Evolutionary conservation across 1,140 invertebrate species (phyloP).

Genomic region (Drosophila hydei): DNA sequence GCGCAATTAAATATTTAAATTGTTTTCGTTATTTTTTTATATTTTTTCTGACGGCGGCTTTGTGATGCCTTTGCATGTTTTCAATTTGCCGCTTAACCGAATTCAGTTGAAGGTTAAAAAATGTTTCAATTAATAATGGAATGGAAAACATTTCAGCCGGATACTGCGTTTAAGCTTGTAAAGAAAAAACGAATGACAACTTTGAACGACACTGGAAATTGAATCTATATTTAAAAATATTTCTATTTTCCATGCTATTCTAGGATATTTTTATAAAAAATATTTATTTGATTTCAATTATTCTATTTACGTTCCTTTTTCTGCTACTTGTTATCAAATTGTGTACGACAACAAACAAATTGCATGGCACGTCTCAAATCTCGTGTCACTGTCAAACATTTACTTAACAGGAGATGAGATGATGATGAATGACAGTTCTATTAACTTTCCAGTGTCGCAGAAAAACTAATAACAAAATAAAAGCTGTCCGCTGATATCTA

Average conservation of each 20-base stretch:
- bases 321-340: slow-evolving; percentile 12
- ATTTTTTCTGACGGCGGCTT: slow-evolving; percentile 17
- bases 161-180: neutral
- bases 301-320: slow-evolving; percentile 8
- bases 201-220: neutral
- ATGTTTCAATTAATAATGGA: slow-evolving; percentile 34
- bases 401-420: neutral
- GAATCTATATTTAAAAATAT: neutral
- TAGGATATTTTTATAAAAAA: neutral
- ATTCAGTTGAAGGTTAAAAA: slow-evolving; percentile 28
- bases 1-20: slow-evolving; percentile 54
- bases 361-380: slow-evolving; percentile 26
- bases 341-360: slow-evolving; percentile 6
- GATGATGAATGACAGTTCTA: slow-evolving; percentile 23
- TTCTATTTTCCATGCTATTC: neutral
- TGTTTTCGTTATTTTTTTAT: slow-evolving; percentile 14
- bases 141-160: slow-evolving; percentile 16
- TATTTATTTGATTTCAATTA: neutral
- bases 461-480: neutral
- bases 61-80: slow-evolving; percentile 37
- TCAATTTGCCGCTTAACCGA: slow-evolving; percentile 24
- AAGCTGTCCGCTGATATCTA: neutral
- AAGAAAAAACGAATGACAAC: neutral
- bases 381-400: slow-evolving; percentile 13
- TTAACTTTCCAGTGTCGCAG: neutral